Percentiles rank a stretch among this genome's conserved stretches.
Conservation (phyloP, 2,888 invertebrate species). For the Argyra leucocephala region DNA sequence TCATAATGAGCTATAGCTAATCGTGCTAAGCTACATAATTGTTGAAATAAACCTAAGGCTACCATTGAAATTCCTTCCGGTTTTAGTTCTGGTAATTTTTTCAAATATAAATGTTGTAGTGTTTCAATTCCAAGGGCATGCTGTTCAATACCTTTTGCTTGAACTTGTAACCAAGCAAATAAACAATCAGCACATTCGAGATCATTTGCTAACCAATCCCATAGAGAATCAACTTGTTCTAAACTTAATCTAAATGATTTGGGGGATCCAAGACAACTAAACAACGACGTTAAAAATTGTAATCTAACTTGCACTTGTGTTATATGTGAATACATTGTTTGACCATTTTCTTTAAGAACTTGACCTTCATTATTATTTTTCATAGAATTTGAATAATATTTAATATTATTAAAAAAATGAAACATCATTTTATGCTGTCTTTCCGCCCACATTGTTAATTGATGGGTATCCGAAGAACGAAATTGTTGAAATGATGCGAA, state of each 20-base stretch:
- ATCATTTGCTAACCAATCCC: slow-evolving; percentile 83
- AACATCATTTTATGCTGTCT: slow-evolving; percentile 87
- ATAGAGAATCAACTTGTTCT: slow-evolving; percentile 82
- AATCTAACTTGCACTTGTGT: slow-evolving; percentile 84
- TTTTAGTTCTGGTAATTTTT: slow-evolving; percentile 78
- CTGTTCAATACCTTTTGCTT: slow-evolving; percentile 83
- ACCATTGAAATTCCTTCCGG: slow-evolving; percentile 88
- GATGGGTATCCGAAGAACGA: slow-evolving; percentile 76
- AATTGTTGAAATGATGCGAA: slow-evolving; percentile 86
- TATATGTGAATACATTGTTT: slow-evolving; percentile 59
- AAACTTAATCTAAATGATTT: slow-evolving; percentile 75
- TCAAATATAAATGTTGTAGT: slow-evolving; percentile 74
- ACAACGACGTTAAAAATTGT: slow-evolving; percentile 85
- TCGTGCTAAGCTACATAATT: slow-evolving; percentile 77
- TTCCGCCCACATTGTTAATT: slow-evolving; percentile 86
- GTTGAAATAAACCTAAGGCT: slow-evolving; percentile 81
- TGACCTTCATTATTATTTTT: slow-evolving; percentile 26
- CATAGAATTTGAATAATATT: slow-evolving; percentile 54
- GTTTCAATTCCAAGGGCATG: slow-evolving; percentile 84
- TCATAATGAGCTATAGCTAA: slow-evolving; percentile 65
- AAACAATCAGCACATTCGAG: slow-evolving; percentile 81
- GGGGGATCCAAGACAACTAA: slow-evolving; percentile 81
- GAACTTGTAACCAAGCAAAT: slow-evolving; percentile 86
- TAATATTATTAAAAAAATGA: slow-evolving; percentile 79
- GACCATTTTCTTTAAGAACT: slow-evolving; percentile 34